Evolutionary conservation across 2,797 vertebrate genomes (phyloP), one percentile per base, ranked within the genome.

Genomic region (Botia kubotai): DNA sequence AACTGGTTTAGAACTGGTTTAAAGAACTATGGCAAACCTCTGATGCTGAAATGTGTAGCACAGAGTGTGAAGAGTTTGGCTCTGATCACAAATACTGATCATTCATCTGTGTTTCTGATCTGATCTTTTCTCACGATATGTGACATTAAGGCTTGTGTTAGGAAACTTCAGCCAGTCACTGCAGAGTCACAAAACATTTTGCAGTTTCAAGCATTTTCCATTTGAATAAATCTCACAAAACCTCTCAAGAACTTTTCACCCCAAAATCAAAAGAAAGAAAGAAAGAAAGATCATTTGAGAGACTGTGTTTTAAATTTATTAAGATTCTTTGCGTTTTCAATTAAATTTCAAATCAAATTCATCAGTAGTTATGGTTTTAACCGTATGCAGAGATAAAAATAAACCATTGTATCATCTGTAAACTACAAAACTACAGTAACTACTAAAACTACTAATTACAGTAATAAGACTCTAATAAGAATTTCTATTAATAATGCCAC

Each of bases 141-240:
- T 80, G 81, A 75, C 77, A 63, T 84, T 86, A 86, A 86, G 85
- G 84, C 81, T 84, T 80, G 23, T 21, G 65, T 72, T 58, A 21
- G 36, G 72, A 86, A 79, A 79, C 39, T 43, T 43, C 6, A 6
- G 21, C 52, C 33, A 72, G 66, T 43, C 62, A 52, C 21, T 58
- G 69, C 36, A 43, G 17, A 58, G 39, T 52, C 33, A 43, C 1
- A 46, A 46, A 46, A 46, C 33, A 33, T 33, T 33, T 5, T 33
- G 33, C 33, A 46, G 6, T 39, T 39, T 39, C 36, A 39, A 6
- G 6, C 6, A 6, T 39, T 39, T 39, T 39, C 66, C 62, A 70
- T 83, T 72, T 39, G 36, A 39, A 3, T 66, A 8, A 67, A 53
- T 55, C 36, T 57, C 16, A 17, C 3, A 11, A 77, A 77, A 67